These are phyloP conservation scores for Dicyrtoma fusca DNA, from an alignment of 2,888 invertebrate genomes.

Conservation along the genomic window DNA sequence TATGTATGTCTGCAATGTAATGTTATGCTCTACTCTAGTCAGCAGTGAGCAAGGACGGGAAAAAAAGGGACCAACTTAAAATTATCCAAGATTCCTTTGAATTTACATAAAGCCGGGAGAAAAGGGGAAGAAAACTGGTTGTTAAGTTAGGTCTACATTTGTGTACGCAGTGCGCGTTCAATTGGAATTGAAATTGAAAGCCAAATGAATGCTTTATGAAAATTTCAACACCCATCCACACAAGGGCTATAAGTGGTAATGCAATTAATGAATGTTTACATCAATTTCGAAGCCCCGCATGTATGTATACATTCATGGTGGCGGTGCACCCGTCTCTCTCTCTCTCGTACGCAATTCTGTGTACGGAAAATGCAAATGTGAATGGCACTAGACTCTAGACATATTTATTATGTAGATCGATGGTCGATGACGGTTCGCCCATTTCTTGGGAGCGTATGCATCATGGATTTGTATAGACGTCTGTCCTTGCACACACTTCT, in stretches of 20 bases:
- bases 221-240: slow-evolving; percentile 34
- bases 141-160: slow-evolving; percentile 17
- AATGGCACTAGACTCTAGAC: no score
- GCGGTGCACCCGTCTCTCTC: no score
- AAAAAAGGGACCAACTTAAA: background rate
- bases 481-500: no score
- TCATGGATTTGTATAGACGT: no score
- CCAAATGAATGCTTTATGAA: slow-evolving; percentile 25
- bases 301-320: no score
- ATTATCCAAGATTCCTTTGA: slow-evolving; percentile 6
- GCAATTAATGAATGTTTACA: slow-evolving; percentile 36
- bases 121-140: slow-evolving; percentile 7
- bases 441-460: no score
- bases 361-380: no score
- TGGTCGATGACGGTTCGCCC: no score
- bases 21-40: no score
- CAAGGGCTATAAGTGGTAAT: slow-evolving; percentile 30
- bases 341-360: background rate
- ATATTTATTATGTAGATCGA: no score
- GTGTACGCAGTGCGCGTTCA: slow-evolving; percentile 11
- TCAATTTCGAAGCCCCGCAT: slow-evolving; percentile 11
- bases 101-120: background rate
- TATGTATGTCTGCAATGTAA: no score
- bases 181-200: slow-evolving; percentile 28
- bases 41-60: background rate